phyloP scores from a whole-genome alignment of 2,113 vertebrate species.

The Percopsis transmontana region DNA sequence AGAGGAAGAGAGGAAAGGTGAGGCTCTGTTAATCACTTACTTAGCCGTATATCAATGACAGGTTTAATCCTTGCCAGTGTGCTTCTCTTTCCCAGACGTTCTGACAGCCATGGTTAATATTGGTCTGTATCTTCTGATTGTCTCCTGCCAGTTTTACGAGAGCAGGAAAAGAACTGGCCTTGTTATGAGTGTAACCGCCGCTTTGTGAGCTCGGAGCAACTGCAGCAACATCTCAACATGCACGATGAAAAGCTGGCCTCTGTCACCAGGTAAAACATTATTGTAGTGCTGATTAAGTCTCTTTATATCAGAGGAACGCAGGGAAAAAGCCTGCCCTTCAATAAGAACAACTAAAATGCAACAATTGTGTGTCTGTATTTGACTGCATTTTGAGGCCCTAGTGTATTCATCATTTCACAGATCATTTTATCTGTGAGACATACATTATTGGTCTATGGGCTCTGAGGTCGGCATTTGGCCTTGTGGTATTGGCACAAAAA shows the following conservation, averaged over 20 bases:
- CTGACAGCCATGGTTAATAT: neutral
- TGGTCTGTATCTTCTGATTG: slow-evolving; percentile 3
- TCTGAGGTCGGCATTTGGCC: too few species aligned
- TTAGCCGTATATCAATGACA: neutral
- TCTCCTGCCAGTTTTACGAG: slow-evolving; percentile 77
- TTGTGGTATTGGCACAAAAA: too few species aligned
- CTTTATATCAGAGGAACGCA: too few species aligned
- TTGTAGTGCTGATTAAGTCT: too few species aligned
- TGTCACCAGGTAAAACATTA: slow-evolving; percentile 81
- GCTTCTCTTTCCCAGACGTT: neutral
- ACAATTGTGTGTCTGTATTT: neutral
- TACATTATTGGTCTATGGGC: too few species aligned
- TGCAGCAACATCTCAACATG: slow-evolving; percentile 97
- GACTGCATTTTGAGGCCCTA: too few species aligned
- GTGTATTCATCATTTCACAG: neutral
- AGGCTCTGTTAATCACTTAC: neutral
- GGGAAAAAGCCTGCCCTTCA: neutral
- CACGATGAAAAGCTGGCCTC: slow-evolving; percentile 95
- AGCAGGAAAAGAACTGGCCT: slow-evolving; percentile 98
- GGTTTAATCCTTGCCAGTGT: neutral
- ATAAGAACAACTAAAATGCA: neutral
- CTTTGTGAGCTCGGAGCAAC: slow-evolving; percentile 95
- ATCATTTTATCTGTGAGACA: too few species aligned
- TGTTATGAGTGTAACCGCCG: slow-evolving; percentile 96
- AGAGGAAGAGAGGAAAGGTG: slow-evolving; percentile 96